phyloP scores from a whole-genome alignment of 2,797 vertebrate species.

The Tamandua tetradactyla region DNA sequence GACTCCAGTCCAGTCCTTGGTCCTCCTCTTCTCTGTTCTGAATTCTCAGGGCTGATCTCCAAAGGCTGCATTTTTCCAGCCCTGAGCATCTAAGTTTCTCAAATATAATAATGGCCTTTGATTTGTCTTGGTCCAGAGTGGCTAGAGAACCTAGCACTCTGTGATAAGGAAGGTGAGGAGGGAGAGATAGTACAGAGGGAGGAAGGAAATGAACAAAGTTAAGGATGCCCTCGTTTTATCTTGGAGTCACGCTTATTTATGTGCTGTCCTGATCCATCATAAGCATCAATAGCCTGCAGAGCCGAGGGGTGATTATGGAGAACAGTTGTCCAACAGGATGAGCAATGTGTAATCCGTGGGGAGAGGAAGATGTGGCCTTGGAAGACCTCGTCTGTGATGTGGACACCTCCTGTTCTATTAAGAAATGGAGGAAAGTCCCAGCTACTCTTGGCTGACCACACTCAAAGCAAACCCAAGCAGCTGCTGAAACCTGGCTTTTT shows the following conservation, averaged over 20 bases:
- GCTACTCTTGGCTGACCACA: constrained; percentile 44
- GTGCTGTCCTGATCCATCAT: not conserved
- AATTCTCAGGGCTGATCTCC: not conserved
- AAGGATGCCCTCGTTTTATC: not conserved
- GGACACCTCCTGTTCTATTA: constrained; percentile 22
- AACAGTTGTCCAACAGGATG: not conserved
- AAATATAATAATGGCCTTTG: no score
- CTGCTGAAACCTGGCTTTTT: constrained; percentile 70
- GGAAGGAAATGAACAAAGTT: not conserved
- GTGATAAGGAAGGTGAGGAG: not conserved
- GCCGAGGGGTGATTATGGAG: not conserved
- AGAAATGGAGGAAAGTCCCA: constrained; percentile 66
- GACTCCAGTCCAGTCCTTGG: not conserved
- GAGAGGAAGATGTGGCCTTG: constrained; percentile 1
- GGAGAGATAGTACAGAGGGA: not conserved
- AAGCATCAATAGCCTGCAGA: not conserved
- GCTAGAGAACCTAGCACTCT: not conserved
- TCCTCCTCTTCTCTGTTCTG: not conserved
- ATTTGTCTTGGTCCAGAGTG: not conserved
- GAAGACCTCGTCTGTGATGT: not conserved
- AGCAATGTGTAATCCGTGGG: not conserved
- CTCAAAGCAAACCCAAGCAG: constrained; percentile 60
- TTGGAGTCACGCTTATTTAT: not conserved
- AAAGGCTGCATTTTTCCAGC: not conserved
- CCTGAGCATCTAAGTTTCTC: not conserved